Base-by-base conservation (phyloP, 1,140 invertebrate genomes). In the Drusus annulatus region DNA sequence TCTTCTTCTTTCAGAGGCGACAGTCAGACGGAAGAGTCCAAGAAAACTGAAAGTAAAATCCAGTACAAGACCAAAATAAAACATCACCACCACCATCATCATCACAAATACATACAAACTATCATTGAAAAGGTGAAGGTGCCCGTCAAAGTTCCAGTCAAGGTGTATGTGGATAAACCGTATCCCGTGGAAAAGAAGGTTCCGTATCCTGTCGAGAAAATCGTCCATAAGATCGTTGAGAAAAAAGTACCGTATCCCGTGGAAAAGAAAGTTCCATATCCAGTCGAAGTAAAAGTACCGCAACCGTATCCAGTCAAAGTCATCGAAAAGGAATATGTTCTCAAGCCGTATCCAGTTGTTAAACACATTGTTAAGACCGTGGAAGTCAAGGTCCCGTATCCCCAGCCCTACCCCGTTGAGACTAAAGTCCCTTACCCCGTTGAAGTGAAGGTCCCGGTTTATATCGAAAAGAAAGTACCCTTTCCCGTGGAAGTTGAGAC, bases 141-240 rank as follows among this genome's bases (percentile, higher is more conserved):
- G 0, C 36, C 36, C 7, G 36, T 45, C 10, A 45, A 45, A 62
- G 84, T 82, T 52, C 81, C 81, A 13, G 86, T 89, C 25, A 87
- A 88, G 81, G 87, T 90, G 68, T 74, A 83, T 31, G 88, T 91
- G n/a, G 89, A 88, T 10, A 90, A 88, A 81, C 91, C 84, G 79
- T 92, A 85, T 87, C 91, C 89, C 1, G 90, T 93, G 0, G 93
- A 94, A 83, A 93, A 92, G 85, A 92, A 91, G 85, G 91, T 93
- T 0, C 91, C 91, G 6, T 93, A 92, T 71, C 90, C 92, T 0
- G 91, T 93, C 19, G 92, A 93, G 81, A 93, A 92, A 86, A 88
- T 93, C 75, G 87, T 92, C 77, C 90, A 91, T 10, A 92, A 93
- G 84, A 86, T 92, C 1, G 89, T 94, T 0, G 92, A 94, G 82